Base-by-base conservation (phyloP, 2,797 vertebrate species). In the Halcyon chelicuti region DNA sequence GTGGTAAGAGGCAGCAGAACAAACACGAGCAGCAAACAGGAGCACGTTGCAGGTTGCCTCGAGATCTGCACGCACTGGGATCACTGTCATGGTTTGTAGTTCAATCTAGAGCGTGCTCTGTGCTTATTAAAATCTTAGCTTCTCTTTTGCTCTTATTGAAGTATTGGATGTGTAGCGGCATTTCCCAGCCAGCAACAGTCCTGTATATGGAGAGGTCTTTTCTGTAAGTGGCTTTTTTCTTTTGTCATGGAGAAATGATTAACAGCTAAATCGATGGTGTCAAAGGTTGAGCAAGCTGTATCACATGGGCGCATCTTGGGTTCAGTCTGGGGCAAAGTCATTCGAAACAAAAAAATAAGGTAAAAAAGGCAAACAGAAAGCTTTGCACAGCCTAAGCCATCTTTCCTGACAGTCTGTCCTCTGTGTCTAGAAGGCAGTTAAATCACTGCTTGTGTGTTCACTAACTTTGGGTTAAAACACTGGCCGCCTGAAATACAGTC, bases 171-270 rank as follows among this genome's bases (percentile, higher is more conserved):
- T 31, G 52, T 11, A 18, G 31, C 68, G 57, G 14, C 22, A 28
- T 68, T 86, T 88, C 26, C 26, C 6, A 1, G 39, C 39, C 63
- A 54, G 52, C 29, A 68, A 73, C 66, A 44, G 42, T 60, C 61
- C 33, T 0, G 0, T 2, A 1, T 15, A 33, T 21, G 60, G 33
- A 78, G 46, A 61, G 37, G 2, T 58, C 62, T 86, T 94, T 95
- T 88, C 91, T 86, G 88, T 93, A 95, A 97, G 88, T 60, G 18
- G 9, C 12, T 40, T 62, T 28, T 46, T 37, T 25, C 49, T 96
- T 94, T 91, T 72, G 62, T 84, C 88, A 16, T 40, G 73, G 84
- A 47, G 66, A 88, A 98, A 97, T 97, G 94, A 98, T 98, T 98
- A 98, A 98, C 98, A 94, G 70, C 47, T 54, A 79, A 86, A 93